Percentiles rank a stretch among this genome's conserved stretches.
These are phyloP conservation scores for Craterocephalus amniculus DNA, from an alignment of 2,797 vertebrate species.

Conservation along the genomic window DNA sequence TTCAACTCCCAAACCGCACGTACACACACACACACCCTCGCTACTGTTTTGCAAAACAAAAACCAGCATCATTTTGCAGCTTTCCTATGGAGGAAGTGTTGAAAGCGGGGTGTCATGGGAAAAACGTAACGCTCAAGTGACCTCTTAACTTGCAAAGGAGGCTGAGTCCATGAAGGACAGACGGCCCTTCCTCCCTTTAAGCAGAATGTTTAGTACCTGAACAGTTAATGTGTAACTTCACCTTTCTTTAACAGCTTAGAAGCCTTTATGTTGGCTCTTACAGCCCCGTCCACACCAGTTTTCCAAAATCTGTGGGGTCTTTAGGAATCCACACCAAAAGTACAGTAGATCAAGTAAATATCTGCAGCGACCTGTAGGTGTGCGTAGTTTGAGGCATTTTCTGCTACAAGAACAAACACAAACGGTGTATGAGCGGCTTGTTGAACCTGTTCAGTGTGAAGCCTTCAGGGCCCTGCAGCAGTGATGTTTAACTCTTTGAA, in stretches of 20 bases:
- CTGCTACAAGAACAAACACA: too few species aligned
- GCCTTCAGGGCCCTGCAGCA: too few species aligned
- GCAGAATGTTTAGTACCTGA: neutral
- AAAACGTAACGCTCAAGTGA: neutral
- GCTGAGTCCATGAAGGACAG: neutral
- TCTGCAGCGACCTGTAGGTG: neutral
- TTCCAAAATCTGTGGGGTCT: neutral
- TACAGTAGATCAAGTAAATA: neutral
- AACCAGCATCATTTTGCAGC: constrained; percentile 15
- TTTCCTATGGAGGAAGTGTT: constrained; percentile 17
- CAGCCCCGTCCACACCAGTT: neutral
- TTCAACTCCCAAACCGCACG: constrained; percentile 20
- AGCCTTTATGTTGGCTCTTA: neutral
- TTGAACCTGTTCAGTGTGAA: too few species aligned
- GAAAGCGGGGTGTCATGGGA: constrained; percentile 10
- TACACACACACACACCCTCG: neutral
- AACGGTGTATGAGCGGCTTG: too few species aligned
- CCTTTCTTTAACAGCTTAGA: neutral
- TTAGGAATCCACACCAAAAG: neutral
- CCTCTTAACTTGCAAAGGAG: neutral
- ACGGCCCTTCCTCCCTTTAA: neutral
- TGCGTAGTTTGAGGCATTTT: neutral
- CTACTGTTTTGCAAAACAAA: constrained; percentile 11
- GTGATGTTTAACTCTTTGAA: too few species aligned
- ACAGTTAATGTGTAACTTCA: neutral